Base-by-base conservation (phyloP, 1,140 invertebrate species). In the Drosophila obscura region DNA sequence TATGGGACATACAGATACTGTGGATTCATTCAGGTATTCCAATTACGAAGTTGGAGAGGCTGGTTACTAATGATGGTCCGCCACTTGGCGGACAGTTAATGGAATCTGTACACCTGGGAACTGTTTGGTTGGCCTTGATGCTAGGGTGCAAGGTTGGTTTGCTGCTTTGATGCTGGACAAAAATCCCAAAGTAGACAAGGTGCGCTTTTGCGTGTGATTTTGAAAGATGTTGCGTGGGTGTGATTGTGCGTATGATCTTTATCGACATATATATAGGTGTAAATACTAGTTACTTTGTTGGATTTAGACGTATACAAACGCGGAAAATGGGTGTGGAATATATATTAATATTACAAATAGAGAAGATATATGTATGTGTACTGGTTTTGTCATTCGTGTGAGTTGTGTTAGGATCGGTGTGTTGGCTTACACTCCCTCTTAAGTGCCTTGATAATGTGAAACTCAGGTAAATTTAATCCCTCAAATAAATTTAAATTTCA, bases 251-350 rank as follows among this genome's bases (percentile, higher is more conserved):
- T 43, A 44, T 78, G 69, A 65, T 68, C 41, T 41, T 11, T 61
- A 9, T 60, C 45, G 24, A 56, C 35, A 53, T 55, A 16, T 58
- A 60, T 11, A 13, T 46, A 45, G 31, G 31, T 11, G 15, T 28
- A 15, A 13, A n/a, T 51, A 15, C 16, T 61, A 55, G 39, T 55
- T 50, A 49, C 48, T 61, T 66, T 41, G 51, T 67, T 68, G 62
- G 45, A 81, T 58, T 74, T 68, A 62, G 72, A 77, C 79, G 68
- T 64, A 61, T 65, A 80, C 58, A 84, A 31, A 78, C 69, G 77
- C 68, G 77, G 79, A 88, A 88, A 88, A 88, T 88, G 83, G 83
- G 83, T 88, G 83, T 88, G 83, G 83, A 88, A 88, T 88, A 88
- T 80, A 66, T 58, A 58, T 68, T 76, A 50, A 77, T 77, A 58